Evolutionary conservation across 2,797 vertebrate genomes (phyloP).

Genomic region (Rhynchonycteris naso): DNA sequence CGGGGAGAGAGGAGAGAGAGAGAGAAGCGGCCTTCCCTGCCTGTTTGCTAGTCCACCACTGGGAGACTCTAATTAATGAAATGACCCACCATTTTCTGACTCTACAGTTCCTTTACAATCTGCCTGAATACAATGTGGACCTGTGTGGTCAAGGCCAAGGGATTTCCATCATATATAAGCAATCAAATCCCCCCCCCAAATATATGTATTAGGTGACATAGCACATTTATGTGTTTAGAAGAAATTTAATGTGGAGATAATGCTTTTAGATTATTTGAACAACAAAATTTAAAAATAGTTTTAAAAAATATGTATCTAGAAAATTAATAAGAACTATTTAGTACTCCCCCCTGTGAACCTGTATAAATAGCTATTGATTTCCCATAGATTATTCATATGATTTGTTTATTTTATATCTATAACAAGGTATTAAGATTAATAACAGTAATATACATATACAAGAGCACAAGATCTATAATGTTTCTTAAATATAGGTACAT

Average conservation of each 20-base stretch:
- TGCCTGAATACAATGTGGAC: too few relatives aligned
- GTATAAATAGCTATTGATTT: not conserved
- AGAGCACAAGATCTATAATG: conserved; percentile 42
- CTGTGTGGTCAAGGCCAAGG: too few relatives aligned
- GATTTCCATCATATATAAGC: not conserved
- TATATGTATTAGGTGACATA: not conserved
- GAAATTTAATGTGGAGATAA: not conserved
- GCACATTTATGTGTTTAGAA: not conserved
- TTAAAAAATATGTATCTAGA: not conserved
- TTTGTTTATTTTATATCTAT: conserved; percentile 68
- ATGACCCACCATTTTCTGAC: too few relatives aligned
- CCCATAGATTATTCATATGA: not conserved
- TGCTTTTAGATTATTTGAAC: not conserved
- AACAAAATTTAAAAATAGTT: not conserved
- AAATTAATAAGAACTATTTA: not conserved
- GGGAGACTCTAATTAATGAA: too few relatives aligned
- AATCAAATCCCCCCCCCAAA: not conserved
- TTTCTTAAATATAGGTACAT: conserved; percentile 67
- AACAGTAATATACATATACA: conserved; percentile 48
- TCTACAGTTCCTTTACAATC: too few relatives aligned
- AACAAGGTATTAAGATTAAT: conserved; percentile 17
- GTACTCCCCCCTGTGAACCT: not conserved
- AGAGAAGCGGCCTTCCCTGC: too few relatives aligned
- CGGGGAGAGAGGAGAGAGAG: too few relatives aligned
- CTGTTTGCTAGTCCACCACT: too few relatives aligned